A percentile compares a stretch with the other conserved stretches of the same genome.
phyloP scores from a whole-genome alignment of 2,888 invertebrate genomes.

The Leptinotarsa haldemani region DNA sequence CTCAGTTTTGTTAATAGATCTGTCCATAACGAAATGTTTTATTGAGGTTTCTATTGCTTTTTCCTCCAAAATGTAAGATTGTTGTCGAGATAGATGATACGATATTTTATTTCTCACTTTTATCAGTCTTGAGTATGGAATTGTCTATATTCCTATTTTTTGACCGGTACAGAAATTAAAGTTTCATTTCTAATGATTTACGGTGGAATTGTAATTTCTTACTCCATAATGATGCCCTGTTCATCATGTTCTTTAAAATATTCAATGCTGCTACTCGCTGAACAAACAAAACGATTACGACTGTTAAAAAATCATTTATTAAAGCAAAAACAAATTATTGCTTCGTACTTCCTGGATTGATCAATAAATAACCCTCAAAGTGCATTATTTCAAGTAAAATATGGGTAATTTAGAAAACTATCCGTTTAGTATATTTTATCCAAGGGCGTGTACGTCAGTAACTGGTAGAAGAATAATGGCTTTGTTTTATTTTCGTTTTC shows the following conservation, averaged over 20 bases:
- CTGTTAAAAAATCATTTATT: neutral
- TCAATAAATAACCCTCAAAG: conserved; percentile 15
- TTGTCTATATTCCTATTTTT: neutral
- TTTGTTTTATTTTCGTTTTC: neutral
- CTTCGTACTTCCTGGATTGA: conserved; percentile 15
- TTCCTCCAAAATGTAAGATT: no score
- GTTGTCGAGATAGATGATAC: no score
- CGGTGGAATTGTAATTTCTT: neutral
- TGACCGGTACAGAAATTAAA: neutral
- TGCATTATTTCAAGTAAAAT: conserved; percentile 8
- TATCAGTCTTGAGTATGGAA: no score
- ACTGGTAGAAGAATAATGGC: neutral
- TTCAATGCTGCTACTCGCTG: neutral
- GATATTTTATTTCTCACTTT: no score
- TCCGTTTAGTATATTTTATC: neutral
- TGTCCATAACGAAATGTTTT: no score
- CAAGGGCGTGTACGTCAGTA: neutral
- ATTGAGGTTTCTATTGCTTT: no score
- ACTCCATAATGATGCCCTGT: neutral
- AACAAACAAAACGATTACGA: conserved; percentile 16
- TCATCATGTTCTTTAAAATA: conserved; percentile 2
- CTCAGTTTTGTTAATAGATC: no score
- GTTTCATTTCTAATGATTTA: neutral
- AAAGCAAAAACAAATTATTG: conserved; percentile 17
- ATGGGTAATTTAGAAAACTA: conserved; percentile 12